Percentiles rank a stretch among this genome's conserved stretches.
Evolutionary conservation across 2,888 invertebrate species (phyloP).

Genomic region (Diadegma fenestrale): DNA sequence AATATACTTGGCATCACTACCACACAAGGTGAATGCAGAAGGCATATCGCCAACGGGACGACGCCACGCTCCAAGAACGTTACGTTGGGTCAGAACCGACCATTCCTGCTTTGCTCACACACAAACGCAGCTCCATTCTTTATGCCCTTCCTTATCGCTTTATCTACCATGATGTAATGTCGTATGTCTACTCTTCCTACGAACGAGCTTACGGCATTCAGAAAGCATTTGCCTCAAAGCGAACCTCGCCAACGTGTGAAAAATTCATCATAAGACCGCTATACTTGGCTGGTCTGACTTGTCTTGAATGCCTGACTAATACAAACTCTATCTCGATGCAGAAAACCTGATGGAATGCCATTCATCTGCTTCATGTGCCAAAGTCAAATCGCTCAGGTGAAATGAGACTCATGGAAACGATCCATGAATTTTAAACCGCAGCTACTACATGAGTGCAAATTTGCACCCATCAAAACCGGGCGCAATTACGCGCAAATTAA

Average conservation of each 20-base stretch:
- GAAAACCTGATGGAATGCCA: background rate
- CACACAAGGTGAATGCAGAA: conserved; percentile 62
- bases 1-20: conserved; percentile 34
- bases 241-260: conserved; percentile 10
- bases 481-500: no score
- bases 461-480: no score
- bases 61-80: conserved; percentile 78
- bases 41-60: conserved; percentile 76
- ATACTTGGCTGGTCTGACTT: background rate
- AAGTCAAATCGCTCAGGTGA: background rate
- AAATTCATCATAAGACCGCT: conserved; percentile 1
- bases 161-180: conserved; percentile 30
- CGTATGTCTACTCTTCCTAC: background rate
- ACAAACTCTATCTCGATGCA: background rate
- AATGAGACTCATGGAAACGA: no score
- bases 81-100: conserved; percentile 69
- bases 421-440: no score
- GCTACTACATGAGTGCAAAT: no score
- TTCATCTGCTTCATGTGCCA: background rate
- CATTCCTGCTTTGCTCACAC: conserved; percentile 39
- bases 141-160: conserved; percentile 30
- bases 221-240: background rate
- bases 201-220: background rate
- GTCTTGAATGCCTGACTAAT: conserved; percentile 9
- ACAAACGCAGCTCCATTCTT: conserved; percentile 2